Percentiles rank a stretch among this genome's conserved stretches.
phyloP scores from a whole-genome alignment of 2,888 invertebrate genomes.

The Leucania comma region DNA sequence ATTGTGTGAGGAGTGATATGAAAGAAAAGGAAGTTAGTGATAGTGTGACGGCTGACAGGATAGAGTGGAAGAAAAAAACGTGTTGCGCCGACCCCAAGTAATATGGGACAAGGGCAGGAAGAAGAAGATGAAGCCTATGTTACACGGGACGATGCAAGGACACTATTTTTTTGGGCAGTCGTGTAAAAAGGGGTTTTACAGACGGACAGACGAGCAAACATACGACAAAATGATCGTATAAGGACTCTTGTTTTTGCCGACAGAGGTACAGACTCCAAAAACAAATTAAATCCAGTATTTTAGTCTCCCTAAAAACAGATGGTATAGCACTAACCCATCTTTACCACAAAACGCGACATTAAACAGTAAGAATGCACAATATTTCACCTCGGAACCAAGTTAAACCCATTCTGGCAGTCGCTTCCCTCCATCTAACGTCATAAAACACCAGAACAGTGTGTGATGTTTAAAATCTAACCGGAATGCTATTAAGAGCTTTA shows the following conservation, averaged over 20 bases:
- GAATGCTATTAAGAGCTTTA: constrained; percentile 73
- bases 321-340: not conserved
- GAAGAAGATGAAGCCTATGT: too few relatives aligned
- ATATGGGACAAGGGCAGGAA: too few relatives aligned
- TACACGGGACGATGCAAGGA: too few relatives aligned
- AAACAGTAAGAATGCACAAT: constrained; percentile 46
- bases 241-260: too few relatives aligned
- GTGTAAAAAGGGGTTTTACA: too few relatives aligned
- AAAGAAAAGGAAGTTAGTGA: too few relatives aligned
- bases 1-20: too few relatives aligned
- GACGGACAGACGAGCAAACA: not conserved
- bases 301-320: not conserved
- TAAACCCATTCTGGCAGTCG: constrained; percentile 53
- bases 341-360: constrained; percentile 12
- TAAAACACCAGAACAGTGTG: constrained; percentile 53
- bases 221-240: not conserved
- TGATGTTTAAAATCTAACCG: constrained; percentile 70
- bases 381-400: constrained; percentile 42
- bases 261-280: not conserved
- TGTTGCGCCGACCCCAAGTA: too few relatives aligned
- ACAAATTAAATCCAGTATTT: not conserved
- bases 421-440: constrained; percentile 34
- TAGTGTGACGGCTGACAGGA: too few relatives aligned
- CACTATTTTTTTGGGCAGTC: too few relatives aligned
- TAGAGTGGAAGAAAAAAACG: too few relatives aligned